These are phyloP conservation scores for Mormyrus lacerda DNA, from an alignment of 2,113 vertebrate genomes.

Conservation along the genomic window DNA sequence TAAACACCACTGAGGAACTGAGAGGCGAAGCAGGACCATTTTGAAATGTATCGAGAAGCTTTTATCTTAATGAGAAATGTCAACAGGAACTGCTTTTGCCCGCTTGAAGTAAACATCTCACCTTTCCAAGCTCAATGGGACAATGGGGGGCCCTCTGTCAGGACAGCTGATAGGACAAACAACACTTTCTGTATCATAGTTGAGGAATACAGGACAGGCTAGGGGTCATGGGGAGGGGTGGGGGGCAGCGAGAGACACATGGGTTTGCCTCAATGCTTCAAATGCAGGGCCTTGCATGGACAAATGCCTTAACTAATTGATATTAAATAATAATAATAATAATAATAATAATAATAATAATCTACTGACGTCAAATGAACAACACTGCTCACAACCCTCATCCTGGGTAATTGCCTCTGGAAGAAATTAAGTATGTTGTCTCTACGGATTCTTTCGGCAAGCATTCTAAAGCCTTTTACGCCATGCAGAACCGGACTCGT, in stretches of 20 bases:
- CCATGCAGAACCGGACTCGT: not conserved
- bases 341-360: not conserved
- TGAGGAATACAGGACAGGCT: not conserved
- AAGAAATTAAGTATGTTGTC: not conserved
- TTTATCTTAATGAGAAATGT: conserved; percentile 8
- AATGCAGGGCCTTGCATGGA: not conserved
- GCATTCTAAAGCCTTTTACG: not conserved
- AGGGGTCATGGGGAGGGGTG: not conserved
- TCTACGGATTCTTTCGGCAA: not conserved
- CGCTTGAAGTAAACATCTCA: not conserved
- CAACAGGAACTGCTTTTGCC: not conserved
- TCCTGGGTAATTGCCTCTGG: not conserved
- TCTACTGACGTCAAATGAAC: not conserved
- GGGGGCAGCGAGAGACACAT: too few species aligned
- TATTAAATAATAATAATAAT: not conserved
- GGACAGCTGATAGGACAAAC: not conserved
- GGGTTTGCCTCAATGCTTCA: not conserved
- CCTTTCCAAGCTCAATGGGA: not conserved
- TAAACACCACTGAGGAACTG: not conserved
- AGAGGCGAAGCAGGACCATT: not conserved
- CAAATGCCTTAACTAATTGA: not conserved
- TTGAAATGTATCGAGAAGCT: not conserved
- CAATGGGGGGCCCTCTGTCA: not conserved
- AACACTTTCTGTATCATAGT: not conserved
- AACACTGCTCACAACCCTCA: not conserved